Evolutionary conservation across 2,888 invertebrate genomes (phyloP), one percentile per base, ranked within the genome.

Genomic region (Chymomyza fuscimana): DNA sequence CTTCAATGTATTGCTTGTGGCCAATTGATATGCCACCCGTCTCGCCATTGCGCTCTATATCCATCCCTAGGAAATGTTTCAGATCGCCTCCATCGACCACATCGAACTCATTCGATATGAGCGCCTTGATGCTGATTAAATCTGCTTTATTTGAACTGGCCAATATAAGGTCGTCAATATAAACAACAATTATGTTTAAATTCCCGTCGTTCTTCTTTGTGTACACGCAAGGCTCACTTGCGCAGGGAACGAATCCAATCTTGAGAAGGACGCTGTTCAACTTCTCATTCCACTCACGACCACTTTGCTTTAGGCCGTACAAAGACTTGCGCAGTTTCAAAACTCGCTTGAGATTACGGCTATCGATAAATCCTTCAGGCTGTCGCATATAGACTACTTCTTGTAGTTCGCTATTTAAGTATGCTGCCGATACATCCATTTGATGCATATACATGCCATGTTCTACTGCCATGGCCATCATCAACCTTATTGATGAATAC

Each of bases 231-330:
- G 77, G 67, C 51, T 76, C 77, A 60, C 68, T 79, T 0, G 25
- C 4, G 46, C 77, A 75, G 15, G 71, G 68, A 19, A 7, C 29
- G 50, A 77, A 80, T 0, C 73, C 79, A 54, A 82, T 67, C 2
- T 69, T 65, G 9, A 65, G 62, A 0, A 82, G 19, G 22, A 72
- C 69, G 2, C 12, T 19, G 22, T 79, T 74, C 5, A 80, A 64
- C 59, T 76, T 78, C 12, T 56, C 54, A 50, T 83, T 79, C 78
- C 81, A 82, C 36, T 81, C 74, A 1, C 82, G 69, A 1, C 79
- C 76, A n/a, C 73, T 69, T 52, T 86, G 84, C 58, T 79, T 81
- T 12, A 87, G 65, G 3, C 81, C 81, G 58, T 82, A 82, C 4
- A 84, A 61, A 0, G 78, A 70, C 60, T 80, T 83, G 5, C 76